A percentile compares a stretch with the other conserved stretches of the same genome.
Conservation (phyloP, 1,140 invertebrate species). For the Drosophila rhopaloa region DNA sequence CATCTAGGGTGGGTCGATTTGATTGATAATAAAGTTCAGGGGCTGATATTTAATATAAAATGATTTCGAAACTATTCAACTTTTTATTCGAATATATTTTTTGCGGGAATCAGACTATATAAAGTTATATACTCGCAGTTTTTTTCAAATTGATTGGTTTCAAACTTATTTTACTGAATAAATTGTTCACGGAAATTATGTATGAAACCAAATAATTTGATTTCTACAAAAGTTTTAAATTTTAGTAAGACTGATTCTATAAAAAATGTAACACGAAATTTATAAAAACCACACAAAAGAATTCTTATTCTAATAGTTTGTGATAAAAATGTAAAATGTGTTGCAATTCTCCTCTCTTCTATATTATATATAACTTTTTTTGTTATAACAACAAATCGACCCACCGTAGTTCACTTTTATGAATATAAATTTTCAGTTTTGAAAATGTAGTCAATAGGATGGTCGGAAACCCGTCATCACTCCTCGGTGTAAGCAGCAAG, state of each 20-base stretch:
- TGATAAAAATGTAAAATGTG: too few species aligned
- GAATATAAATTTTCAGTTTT: constrained; percentile 9
- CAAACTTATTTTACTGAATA: constrained; percentile 12
- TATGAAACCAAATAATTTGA: constrained; percentile 7
- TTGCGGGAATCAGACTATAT: neutral
- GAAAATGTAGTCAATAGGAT: neutral
- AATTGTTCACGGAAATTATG: neutral
- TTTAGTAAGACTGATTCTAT: neutral
- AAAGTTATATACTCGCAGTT: neutral
- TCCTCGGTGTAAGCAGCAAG: neutral
- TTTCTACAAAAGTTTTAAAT: neutral
- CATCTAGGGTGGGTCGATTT: constrained; percentile 28
- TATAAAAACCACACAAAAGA: too few species aligned
- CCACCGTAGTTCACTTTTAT: constrained; percentile 1
- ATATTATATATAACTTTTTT: too few species aligned
- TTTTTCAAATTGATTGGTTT: neutral
- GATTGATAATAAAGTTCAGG: neutral
- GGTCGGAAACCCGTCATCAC: neutral
- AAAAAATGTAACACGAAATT: neutral
- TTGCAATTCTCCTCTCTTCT: too few species aligned
- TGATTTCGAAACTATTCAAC: too few species aligned
- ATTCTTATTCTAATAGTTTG: too few species aligned
- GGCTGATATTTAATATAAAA: neutral
- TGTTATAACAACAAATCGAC: neutral
- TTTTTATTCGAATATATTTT: too few species aligned